Base-by-base conservation (phyloP, 2,797 vertebrate species). In the Anabas testudineus region DNA sequence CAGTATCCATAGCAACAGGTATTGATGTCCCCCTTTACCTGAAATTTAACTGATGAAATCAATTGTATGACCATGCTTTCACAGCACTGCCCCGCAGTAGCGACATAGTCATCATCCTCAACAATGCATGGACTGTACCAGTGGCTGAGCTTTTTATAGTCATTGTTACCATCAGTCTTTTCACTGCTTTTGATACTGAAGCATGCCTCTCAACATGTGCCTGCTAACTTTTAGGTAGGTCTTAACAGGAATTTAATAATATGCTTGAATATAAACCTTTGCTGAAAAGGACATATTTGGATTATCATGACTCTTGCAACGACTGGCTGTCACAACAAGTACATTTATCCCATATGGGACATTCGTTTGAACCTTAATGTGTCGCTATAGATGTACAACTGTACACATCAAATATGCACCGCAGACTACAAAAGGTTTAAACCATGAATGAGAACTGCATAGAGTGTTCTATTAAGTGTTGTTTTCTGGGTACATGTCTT, bases 1-100 rank as follows among this genome's bases (percentile, higher is more conserved):
- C 49, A 57, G 71, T 75, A 75, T 72, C 75, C 67, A 71, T 82
- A 47, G 64, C 41, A 65, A 78, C 51, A 2, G 72, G 22, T 16
- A 24, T 4, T 14, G 7, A 45, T 56, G 22, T 34, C 24, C 19
- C 24, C 5, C 51, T 60, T 46, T 37, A 47, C 45, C 57, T 71
- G 42, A 64, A 65, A n/a, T 42, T 26, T 18, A 43, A 34, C 32
- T 60, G 45, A 69, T 34, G 36, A 67, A 61, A 57, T 61, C 46
- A 57, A 19, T 51, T 34, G 12, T 3, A 57, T 28, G 10, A 26
- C 32, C 18, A 34, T 28, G n/a, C 12, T 47, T 51, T 24, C 19
- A 10, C 21, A 48, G 18, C 2, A 5, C 16, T 21, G n/a, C 34
- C 10, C 54, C 9, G 16, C 16, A 47, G 30, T 49, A 30, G 19